phyloP scores from a whole-genome alignment of 2,797 vertebrate species.

The Melanogrammus aeglefinus region DNA sequence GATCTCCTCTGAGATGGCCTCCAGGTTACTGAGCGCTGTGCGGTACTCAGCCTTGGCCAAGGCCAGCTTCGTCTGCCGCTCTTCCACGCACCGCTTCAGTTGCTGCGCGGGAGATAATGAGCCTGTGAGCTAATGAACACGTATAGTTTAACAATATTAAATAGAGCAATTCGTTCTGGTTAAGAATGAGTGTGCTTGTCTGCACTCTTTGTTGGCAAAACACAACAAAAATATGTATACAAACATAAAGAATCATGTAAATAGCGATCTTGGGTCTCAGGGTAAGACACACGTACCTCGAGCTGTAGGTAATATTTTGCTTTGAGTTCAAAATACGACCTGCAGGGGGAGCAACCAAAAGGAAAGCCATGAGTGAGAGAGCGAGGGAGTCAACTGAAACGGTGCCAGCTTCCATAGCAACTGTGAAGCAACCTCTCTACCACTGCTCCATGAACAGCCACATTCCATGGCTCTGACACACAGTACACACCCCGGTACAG shows the following conservation, averaged over 20 bases:
- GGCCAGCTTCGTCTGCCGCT: slow-evolving; percentile 85
- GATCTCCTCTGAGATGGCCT: slow-evolving; percentile 97
- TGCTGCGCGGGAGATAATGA: slow-evolving; percentile 70
- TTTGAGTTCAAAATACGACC: slow-evolving; percentile 98
- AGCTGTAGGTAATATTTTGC: slow-evolving; percentile 94
- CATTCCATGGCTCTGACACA: slow-evolving; percentile 65
- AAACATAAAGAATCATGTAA: neutral
- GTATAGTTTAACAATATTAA: too few relatives aligned
- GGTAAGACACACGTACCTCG: slow-evolving; percentile 77
- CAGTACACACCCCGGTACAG: slow-evolving; percentile 48
- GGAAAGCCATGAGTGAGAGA: neutral
- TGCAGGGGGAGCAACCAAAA: slow-evolving; percentile 61
- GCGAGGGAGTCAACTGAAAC: slow-evolving; percentile 15
- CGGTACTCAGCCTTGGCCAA: slow-evolving; percentile 89
- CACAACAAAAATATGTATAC: neutral
- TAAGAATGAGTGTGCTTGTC: too few relatives aligned
- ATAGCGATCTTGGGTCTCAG: neutral
- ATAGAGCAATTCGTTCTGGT: too few relatives aligned
- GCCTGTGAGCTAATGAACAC: neutral
- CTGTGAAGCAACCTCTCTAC: slow-evolving; percentile 36
- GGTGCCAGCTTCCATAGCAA: slow-evolving; percentile 40
- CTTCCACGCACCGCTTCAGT: slow-evolving; percentile 88
- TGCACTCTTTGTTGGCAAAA: neutral
- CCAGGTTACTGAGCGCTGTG: slow-evolving; percentile 85
- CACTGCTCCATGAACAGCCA: slow-evolving; percentile 15